Evolutionary conservation across 2,797 vertebrate species (phyloP).

Genomic region (Choloepus didactylus): DNA sequence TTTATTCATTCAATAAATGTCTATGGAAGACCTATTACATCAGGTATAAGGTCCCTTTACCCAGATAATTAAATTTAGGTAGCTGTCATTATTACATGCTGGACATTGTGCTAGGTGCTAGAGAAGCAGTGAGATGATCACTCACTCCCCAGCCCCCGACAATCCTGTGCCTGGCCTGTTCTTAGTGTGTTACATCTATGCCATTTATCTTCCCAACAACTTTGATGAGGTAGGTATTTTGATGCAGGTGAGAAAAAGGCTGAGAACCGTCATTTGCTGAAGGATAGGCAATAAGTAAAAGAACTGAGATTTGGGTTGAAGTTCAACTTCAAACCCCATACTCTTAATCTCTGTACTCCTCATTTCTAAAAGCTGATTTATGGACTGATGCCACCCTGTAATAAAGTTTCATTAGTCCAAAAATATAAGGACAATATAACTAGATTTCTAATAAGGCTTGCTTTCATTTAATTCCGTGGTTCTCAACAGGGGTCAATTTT

Average conservation of each 20-base stretch:
- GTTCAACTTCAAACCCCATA: background rate
- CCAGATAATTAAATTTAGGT: slow-evolving; percentile 7
- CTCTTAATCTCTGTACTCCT: background rate
- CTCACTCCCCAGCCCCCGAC: background rate
- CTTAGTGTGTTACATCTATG: background rate
- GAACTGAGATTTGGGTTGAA: background rate
- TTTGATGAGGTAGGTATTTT: background rate
- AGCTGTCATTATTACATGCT: background rate
- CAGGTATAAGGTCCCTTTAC: background rate
- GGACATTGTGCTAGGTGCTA: background rate
- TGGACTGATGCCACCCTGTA: background rate
- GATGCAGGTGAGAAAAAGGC: background rate
- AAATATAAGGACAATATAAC: background rate
- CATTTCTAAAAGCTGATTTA: slow-evolving; percentile 25
- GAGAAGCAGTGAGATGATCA: background rate
- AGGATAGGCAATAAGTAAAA: background rate
- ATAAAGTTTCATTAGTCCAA: background rate
- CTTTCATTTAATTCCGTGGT: background rate
- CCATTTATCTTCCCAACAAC: background rate
- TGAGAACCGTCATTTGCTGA: background rate
- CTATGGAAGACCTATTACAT: background rate
- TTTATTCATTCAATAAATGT: slow-evolving; percentile 21
- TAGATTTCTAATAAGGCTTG: slow-evolving; percentile 4
- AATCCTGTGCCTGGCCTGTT: background rate
- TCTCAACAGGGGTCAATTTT: background rate